These are phyloP conservation scores for Uromys caudimaculatus DNA, from an alignment of 2,797 vertebrate genomes.

Conservation along the genomic window DNA sequence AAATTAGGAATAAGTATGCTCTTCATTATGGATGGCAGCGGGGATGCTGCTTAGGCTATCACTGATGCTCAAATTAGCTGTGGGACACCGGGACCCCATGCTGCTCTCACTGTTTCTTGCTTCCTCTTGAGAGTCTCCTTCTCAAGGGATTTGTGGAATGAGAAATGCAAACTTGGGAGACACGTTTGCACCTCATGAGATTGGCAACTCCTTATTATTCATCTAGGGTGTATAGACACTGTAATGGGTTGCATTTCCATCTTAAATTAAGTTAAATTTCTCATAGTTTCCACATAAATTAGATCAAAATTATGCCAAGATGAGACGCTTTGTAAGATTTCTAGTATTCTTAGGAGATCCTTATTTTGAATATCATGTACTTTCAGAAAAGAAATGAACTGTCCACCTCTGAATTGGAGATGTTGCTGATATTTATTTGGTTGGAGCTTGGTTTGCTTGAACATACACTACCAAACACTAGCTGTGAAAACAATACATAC, in stretches of 20 bases:
- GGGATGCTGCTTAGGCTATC: constrained; percentile 73
- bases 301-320: constrained; percentile 75
- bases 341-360: constrained; percentile 69
- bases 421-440: constrained; percentile 22
- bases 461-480: background rate
- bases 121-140: constrained; percentile 61
- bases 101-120: constrained; percentile 51
- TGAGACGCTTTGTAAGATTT: constrained; percentile 65
- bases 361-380: constrained; percentile 38
- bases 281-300: constrained; percentile 67
- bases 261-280: constrained; percentile 76
- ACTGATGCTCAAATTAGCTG: constrained; percentile 76
- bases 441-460: constrained; percentile 44
- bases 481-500: background rate
- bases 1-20: constrained; percentile 76
- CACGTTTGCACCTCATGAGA: constrained; percentile 35
- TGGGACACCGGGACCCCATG: constrained; percentile 10
- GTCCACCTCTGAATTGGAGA: constrained; percentile 36
- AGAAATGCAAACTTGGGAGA: constrained; percentile 69
- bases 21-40: constrained; percentile 67
- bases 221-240: constrained; percentile 37
- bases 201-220: constrained; percentile 68
- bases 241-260: constrained; percentile 76
- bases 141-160: constrained; percentile 67
- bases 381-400: constrained; percentile 67